A percentile compares a stretch with the other conserved stretches of the same genome.
These are phyloP conservation scores for Drosophila lutescens DNA, from an alignment of 2,888 invertebrate genomes.

Conservation along the genomic window DNA sequence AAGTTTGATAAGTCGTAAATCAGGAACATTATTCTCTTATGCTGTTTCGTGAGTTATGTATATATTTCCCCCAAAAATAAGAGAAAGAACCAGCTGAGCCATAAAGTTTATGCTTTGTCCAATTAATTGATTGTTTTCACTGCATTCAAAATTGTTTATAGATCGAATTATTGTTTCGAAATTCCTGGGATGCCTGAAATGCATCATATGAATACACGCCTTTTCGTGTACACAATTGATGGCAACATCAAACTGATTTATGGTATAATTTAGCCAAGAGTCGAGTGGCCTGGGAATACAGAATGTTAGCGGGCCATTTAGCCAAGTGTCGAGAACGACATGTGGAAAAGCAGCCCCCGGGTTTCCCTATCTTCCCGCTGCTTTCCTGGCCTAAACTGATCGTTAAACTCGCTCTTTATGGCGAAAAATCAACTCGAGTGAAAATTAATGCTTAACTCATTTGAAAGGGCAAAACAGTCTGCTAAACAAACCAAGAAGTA, in stretches of 20 bases:
- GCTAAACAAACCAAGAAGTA: slow-evolving; percentile 42
- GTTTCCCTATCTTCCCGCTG: not conserved
- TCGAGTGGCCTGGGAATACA: slow-evolving; percentile 41
- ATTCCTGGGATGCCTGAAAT: slow-evolving; percentile 49
- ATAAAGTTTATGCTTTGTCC: slow-evolving; percentile 52
- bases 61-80: not conserved
- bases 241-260: slow-evolving; percentile 63
- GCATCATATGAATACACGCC: slow-evolving; percentile 37
- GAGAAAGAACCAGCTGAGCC: slow-evolving; percentile 15
- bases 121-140: slow-evolving; percentile 47
- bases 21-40: not conserved
- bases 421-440: slow-evolving; percentile 61
- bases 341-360: slow-evolving; percentile 13
- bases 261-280: slow-evolving; percentile 61
- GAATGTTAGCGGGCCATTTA: slow-evolving; percentile 58
- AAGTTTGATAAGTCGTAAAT: slow-evolving; percentile 6
- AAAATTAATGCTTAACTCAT: slow-evolving; percentile 53
- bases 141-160: slow-evolving; percentile 51
- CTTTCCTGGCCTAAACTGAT: slow-evolving; percentile 38
- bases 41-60: not conserved
- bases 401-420: slow-evolving; percentile 61
- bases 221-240: slow-evolving; percentile 40
- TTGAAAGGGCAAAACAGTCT: slow-evolving; percentile 56
- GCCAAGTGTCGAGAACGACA: slow-evolving; percentile 60
- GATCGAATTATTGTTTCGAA: slow-evolving; percentile 20